These are phyloP conservation scores for Drosophila arizonae DNA, from an alignment of 1,140 invertebrate species.

Conservation along the genomic window DNA sequence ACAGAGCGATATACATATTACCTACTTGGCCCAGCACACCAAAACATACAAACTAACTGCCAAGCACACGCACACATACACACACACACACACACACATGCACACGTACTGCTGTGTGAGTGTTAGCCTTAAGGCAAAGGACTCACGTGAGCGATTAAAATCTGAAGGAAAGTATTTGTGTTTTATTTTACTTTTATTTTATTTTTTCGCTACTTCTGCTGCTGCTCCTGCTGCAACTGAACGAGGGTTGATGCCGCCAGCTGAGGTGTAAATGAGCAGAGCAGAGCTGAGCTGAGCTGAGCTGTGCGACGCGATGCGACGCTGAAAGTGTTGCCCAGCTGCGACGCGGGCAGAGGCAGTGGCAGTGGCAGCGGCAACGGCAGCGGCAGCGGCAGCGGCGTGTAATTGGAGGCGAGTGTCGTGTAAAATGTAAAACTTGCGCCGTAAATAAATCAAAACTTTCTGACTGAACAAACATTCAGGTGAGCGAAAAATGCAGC, in stretches of 20 bases:
- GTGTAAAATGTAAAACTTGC: slow-evolving; percentile 82
- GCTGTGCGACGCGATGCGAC: slow-evolving; percentile 10
- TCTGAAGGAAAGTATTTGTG: slow-evolving; percentile 78
- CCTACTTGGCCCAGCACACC: slow-evolving; percentile 47
- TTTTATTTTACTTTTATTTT: slow-evolving; percentile 37
- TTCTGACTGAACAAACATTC: slow-evolving; percentile 82
- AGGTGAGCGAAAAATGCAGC: slow-evolving; percentile 80
- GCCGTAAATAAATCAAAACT: slow-evolving; percentile 82
- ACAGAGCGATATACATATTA: slow-evolving; percentile 74
- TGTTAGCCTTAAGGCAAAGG: slow-evolving; percentile 34
- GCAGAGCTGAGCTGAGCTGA: slow-evolving; percentile 46
- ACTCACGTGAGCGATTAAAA: slow-evolving; percentile 81
- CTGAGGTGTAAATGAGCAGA: slow-evolving; percentile 76
- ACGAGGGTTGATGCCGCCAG: slow-evolving; percentile 53
- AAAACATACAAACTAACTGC: slow-evolving; percentile 16
- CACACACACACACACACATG: slow-evolving; percentile 26
- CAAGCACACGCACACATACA: slow-evolving; percentile 14
- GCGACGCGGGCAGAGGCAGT: slow-evolving; percentile 29
- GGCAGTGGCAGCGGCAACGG: slow-evolving; percentile 46
- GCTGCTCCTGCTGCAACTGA: slow-evolving; percentile 21
- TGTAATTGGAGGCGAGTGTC: slow-evolving; percentile 81
- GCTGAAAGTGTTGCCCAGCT: slow-evolving; percentile 22
- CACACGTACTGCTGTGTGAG: neutral
- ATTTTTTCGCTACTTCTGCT: slow-evolving; percentile 18
- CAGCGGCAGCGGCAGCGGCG: slow-evolving; percentile 51